These are phyloP conservation scores for Chascanopsetta lugubris DNA, from an alignment of 2,113 vertebrate genomes.

Conservation along the genomic window DNA sequence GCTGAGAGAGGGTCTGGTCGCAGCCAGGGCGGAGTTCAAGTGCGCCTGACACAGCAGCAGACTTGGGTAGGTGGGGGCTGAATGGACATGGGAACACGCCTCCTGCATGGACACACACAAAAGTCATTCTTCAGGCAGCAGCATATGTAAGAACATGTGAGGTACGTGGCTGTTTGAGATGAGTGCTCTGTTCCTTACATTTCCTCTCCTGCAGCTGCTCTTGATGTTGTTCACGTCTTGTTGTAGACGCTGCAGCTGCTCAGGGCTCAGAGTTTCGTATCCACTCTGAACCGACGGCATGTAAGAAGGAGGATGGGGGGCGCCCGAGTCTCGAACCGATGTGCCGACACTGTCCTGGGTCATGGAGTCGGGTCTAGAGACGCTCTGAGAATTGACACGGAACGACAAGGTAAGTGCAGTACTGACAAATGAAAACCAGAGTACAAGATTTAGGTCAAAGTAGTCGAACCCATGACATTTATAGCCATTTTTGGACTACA, in stretches of 20 bases:
- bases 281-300: constrained; percentile 86
- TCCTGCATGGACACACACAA: constrained; percentile 31
- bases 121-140: neutral
- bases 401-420: too few species aligned
- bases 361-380: constrained; percentile 86
- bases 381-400: constrained; percentile 85
- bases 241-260: constrained; percentile 84
- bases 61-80: constrained; percentile 73
- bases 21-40: constrained; percentile 83
- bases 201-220: constrained; percentile 81
- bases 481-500: too few species aligned
- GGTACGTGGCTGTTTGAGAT: too few species aligned
- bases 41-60: constrained; percentile 83
- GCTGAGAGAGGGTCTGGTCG: constrained; percentile 87
- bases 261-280: constrained; percentile 83
- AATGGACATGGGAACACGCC: constrained; percentile 46
- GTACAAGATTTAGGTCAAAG: too few species aligned
- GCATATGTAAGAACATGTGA: neutral
- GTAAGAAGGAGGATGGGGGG: constrained; percentile 72
- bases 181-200: constrained; percentile 71
- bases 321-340: constrained; percentile 75
- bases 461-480: too few species aligned
- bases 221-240: constrained; percentile 84
- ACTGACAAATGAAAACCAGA: too few species aligned
- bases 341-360: constrained; percentile 79